Evolutionary conservation across 1,140 invertebrate genomes (phyloP).

Genomic region (Drosophila nikananu): DNA sequence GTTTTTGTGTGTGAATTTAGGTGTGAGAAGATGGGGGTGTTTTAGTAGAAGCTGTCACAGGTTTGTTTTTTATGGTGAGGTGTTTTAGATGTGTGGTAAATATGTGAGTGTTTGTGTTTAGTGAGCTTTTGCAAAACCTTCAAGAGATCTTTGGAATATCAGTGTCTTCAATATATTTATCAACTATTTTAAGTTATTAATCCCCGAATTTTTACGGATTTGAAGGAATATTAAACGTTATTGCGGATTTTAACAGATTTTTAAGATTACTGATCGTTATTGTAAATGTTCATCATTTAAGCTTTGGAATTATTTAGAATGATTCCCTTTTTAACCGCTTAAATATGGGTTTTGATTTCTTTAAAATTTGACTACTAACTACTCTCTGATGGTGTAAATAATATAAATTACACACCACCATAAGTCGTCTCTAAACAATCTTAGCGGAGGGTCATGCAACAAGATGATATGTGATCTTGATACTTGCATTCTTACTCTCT

Average conservation of each 20-base stretch:
- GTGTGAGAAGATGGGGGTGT: conserved; percentile 22
- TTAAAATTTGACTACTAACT: too few relatives aligned
- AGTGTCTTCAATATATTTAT: too few relatives aligned
- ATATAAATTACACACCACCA: too few relatives aligned
- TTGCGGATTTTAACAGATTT: too few relatives aligned
- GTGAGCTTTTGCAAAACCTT: conserved; percentile 4
- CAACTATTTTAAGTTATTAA: background rate
- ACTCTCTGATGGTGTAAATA: too few relatives aligned
- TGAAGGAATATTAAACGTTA: background rate
- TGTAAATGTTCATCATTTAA: too few relatives aligned
- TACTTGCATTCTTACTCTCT: background rate
- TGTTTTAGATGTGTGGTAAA: conserved; percentile 18
- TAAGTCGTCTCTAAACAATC: too few relatives aligned
- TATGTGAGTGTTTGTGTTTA: conserved; percentile 13
- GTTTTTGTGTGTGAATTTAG: conserved; percentile 1
- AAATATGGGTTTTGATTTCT: too few relatives aligned
- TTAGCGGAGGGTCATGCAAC: too few relatives aligned
- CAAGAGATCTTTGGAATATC: background rate
- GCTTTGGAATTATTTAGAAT: too few relatives aligned
- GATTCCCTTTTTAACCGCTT: too few relatives aligned
- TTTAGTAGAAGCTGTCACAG: background rate
- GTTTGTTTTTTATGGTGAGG: conserved; percentile 2
- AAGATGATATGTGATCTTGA: too few relatives aligned
- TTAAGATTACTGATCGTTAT: background rate
- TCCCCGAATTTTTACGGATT: background rate